These are phyloP conservation scores for Leptopilina myrica DNA, from an alignment of 2,888 invertebrate genomes.

Conservation along the genomic window DNA sequence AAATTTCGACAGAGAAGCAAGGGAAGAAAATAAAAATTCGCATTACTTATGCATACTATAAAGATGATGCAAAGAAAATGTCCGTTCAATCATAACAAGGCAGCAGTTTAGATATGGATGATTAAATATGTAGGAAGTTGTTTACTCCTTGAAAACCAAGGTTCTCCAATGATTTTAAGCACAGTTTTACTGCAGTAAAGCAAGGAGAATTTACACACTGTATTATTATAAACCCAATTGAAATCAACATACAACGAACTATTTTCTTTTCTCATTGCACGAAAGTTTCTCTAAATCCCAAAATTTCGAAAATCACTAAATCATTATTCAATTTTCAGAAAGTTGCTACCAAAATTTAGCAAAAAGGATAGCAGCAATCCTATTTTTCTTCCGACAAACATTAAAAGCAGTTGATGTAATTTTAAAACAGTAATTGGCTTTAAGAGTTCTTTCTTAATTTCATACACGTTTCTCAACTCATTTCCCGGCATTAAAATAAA, in stretches of 20 bases:
- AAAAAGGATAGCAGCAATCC: too few relatives aligned
- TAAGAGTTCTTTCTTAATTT: slow-evolving; percentile 6
- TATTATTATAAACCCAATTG: neutral
- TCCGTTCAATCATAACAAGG: too few relatives aligned
- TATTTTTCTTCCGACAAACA: neutral
- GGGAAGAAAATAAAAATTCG: too few relatives aligned
- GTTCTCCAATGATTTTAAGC: slow-evolving; percentile 1
- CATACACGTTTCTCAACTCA: slow-evolving; percentile 8
- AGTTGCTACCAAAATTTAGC: too few relatives aligned
- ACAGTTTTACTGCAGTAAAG: slow-evolving; percentile 5
- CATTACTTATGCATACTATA: too few relatives aligned
- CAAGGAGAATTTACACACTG: neutral
- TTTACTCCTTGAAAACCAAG: slow-evolving; percentile 12
- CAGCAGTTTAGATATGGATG: slow-evolving; percentile 1
- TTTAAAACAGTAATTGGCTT: slow-evolving; percentile 5
- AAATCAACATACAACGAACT: neutral
- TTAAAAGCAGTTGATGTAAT: neutral
- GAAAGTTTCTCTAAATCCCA: too few relatives aligned
- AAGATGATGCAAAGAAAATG: too few relatives aligned
- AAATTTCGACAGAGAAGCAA: too few relatives aligned
- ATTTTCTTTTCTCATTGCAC: too few relatives aligned
- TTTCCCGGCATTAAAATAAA: slow-evolving; percentile 13
- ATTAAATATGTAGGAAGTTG: slow-evolving; percentile 10
- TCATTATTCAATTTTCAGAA: too few relatives aligned
- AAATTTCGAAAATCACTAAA: too few relatives aligned